Conservation (phyloP, 2,797 vertebrate species). For the Epinephelus coioides region DNA sequence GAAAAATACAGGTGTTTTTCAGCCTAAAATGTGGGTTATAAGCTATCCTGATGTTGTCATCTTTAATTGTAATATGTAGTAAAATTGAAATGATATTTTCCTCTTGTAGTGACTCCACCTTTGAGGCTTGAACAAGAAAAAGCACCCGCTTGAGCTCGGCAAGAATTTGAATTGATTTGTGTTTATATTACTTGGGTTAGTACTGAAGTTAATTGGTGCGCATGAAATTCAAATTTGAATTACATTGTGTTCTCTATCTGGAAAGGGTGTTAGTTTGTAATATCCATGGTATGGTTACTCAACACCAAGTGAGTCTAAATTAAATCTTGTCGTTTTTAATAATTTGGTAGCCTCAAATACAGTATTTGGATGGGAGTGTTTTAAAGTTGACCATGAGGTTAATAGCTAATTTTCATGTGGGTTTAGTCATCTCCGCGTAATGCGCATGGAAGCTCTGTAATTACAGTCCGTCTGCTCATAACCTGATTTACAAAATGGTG, state of each 20-base stretch:
- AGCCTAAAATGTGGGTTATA: background rate
- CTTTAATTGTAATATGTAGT: background rate
- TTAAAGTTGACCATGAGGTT: background rate
- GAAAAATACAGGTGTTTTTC: background rate
- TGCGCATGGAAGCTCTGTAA: background rate
- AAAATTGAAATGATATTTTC: background rate
- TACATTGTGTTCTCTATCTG: background rate
- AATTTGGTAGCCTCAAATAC: background rate
- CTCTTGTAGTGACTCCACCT: background rate
- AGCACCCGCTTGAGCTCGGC: fast-evolving
- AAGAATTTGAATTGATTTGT: background rate
- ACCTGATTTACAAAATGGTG: background rate
- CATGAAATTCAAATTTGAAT: background rate
- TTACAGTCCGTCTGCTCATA: background rate
- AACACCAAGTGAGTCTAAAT: background rate
- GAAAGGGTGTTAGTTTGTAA: background rate
- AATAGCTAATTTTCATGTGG: background rate
- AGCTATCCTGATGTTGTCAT: background rate
- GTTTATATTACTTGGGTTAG: background rate
- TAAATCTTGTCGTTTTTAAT: background rate
- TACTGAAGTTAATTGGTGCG: background rate
- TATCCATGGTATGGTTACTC: too few species aligned
- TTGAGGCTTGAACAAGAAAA: background rate
- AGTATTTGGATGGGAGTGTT: background rate
- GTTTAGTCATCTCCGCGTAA: background rate